Evolutionary conservation across 1,140 invertebrate species (phyloP), one percentile per base, ranked within the genome.

Genomic region (Hylaeus volcanicus): DNA sequence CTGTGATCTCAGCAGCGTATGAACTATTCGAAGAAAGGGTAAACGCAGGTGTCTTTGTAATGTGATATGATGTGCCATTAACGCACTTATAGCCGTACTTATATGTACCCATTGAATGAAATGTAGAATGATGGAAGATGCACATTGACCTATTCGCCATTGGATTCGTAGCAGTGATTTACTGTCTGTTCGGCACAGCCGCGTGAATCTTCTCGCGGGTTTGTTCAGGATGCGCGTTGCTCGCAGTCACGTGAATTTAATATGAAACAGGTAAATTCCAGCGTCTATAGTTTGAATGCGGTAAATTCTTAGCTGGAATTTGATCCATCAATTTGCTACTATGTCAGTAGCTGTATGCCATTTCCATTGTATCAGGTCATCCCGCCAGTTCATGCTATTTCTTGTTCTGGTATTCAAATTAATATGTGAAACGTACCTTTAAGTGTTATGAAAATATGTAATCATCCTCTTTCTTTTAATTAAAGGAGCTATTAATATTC

Each of bases 71-170:
- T 71, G 69, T 66, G 80, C 71, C 68, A 81, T 83, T 83, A 81
- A 83, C 83, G 74, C 63, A 60, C 37, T 37, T 66, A 41, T 64
- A 74, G 53, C 14, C 55, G 41, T 51, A 74, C 56, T 64, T 53
- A 53, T 69, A 71, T 53, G 56, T 3, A 39, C 11, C 51, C 65
- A 9, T 37, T 53, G 74, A 53, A 72, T 74, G 76, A 79, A 73
- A 60, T 74, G 39, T 64, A 84, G 66, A 86, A 81, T 82, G 72
- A 82, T 86, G 82, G 84, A 82, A 88, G 86, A 83, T 82, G 83
- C 82, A 77, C 82, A 88, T 88, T 89, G 88, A 89, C 88, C 88
- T 89, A 89, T 89, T 89, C 87, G 81, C 71, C 87, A 71, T 51
- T 65, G 80, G 87, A 89, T 89, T 86, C 75, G 78, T 41, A 61